phyloP scores from a whole-genome alignment of 2,797 vertebrate genomes.

The Uromys caudimaculatus region DNA sequence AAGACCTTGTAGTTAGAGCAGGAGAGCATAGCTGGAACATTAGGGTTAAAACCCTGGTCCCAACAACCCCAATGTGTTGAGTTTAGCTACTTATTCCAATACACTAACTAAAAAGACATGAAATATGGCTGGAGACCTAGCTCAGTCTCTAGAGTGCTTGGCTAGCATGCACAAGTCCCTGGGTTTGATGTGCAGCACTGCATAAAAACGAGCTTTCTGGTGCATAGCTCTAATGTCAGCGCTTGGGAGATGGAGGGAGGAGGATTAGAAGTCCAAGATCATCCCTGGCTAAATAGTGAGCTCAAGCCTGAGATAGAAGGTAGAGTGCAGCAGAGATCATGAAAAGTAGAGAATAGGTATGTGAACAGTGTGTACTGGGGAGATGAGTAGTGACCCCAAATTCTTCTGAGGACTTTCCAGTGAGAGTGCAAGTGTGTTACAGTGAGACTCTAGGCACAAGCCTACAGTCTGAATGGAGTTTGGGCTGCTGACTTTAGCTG shows the following conservation, averaged over 20 bases:
- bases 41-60: neutral
- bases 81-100: neutral
- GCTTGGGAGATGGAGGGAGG: neutral
- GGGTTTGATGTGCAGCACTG: neutral
- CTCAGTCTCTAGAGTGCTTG: neutral
- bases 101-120: neutral
- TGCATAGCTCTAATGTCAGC: neutral
- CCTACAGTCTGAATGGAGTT: neutral
- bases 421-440: neutral
- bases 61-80: neutral
- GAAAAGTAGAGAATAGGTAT: neutral
- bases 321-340: no score
- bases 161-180: neutral
- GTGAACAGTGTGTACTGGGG: neutral
- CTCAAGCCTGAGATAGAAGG: neutral
- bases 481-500: neutral
- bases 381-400: neutral
- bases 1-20: neutral
- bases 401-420: neutral
- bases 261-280: neutral
- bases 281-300: neutral
- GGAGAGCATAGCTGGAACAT: neutral
- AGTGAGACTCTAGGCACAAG: neutral
- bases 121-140: neutral
- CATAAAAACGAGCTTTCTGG: neutral